A percentile compares a stretch with the other conserved stretches of the same genome.
Evolutionary conservation across 2,113 vertebrate species (phyloP).

Genomic region (Tupaia tana): DNA sequence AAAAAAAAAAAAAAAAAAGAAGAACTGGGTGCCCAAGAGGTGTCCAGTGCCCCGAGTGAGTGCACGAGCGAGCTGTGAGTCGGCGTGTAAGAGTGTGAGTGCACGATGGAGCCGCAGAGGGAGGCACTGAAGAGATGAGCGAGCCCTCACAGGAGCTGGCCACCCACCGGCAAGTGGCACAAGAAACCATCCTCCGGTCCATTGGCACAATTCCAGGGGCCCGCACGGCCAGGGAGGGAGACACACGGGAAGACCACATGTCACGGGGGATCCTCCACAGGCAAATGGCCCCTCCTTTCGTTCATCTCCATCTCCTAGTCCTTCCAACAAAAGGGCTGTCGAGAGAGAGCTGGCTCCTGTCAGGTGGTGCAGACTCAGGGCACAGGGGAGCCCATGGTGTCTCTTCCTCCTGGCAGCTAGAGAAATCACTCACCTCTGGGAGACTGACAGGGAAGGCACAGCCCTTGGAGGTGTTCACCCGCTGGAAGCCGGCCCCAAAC

Average conservation of each 20-base stretch:
- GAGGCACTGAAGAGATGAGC: accelerated
- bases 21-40: background rate
- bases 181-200: background rate
- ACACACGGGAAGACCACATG: accelerated
- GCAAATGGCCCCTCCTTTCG: accelerated
- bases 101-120: accelerated
- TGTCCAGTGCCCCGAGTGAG: accelerated
- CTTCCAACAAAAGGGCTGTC: background rate
- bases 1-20: no score
- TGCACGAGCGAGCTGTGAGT: background rate
- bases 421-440: background rate
- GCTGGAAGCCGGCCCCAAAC: background rate
- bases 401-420: background rate
- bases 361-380: accelerated
- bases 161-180: background rate
- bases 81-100: accelerated
- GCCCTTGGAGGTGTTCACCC: background rate
- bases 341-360: background rate
- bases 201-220: accelerated
- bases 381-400: accelerated
- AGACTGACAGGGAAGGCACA: background rate
- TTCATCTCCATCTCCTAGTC: accelerated
- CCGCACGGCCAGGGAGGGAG: accelerated
- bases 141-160: accelerated
- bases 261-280: background rate